These are phyloP conservation scores for Vidua chalybeata DNA, from an alignment of 2,113 vertebrate genomes.

Conservation along the genomic window DNA sequence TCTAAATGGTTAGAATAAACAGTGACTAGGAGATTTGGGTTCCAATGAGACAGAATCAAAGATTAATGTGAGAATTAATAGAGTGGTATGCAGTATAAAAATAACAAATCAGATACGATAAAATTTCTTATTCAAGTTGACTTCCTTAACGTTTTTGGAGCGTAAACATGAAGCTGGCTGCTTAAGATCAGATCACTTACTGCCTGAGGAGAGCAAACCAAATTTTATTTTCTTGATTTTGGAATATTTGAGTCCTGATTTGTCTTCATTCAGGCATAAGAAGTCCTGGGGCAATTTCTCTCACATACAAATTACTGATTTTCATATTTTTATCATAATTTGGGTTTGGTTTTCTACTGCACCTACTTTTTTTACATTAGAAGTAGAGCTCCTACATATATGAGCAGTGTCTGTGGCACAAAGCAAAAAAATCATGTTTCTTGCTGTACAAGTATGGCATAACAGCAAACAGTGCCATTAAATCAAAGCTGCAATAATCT, in stretches of 20 bases:
- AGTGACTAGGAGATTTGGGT: background rate
- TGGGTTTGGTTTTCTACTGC: slow-evolving; percentile 55
- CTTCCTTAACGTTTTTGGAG: background rate
- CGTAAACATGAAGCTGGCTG: slow-evolving; percentile 35
- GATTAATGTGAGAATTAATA: slow-evolving; percentile 56
- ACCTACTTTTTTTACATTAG: background rate
- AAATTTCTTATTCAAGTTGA: slow-evolving; percentile 58
- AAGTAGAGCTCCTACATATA: slow-evolving; percentile 14
- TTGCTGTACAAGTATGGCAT: background rate
- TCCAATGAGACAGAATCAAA: slow-evolving; percentile 14
- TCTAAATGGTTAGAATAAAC: background rate
- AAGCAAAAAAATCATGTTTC: background rate
- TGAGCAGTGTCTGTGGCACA: background rate
- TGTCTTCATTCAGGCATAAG: slow-evolving; percentile 8
- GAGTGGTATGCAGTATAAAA: slow-evolving; percentile 23
- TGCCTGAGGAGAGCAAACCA: slow-evolving; percentile 42
- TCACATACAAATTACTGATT: slow-evolving; percentile 25
- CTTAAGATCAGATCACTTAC: slow-evolving; percentile 19
- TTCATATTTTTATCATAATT: slow-evolving; percentile 64
- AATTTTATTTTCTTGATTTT: slow-evolving; percentile 60
- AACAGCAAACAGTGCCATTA: slow-evolving; percentile 40
- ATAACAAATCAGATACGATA: slow-evolving; percentile 43
- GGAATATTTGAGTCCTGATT: background rate
- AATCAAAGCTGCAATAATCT: slow-evolving; percentile 61
- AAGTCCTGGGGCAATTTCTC: slow-evolving; percentile 24